Conservation (phyloP, 2,113 vertebrate genomes). For the Rhegmatorhina hoffmannsi region DNA sequence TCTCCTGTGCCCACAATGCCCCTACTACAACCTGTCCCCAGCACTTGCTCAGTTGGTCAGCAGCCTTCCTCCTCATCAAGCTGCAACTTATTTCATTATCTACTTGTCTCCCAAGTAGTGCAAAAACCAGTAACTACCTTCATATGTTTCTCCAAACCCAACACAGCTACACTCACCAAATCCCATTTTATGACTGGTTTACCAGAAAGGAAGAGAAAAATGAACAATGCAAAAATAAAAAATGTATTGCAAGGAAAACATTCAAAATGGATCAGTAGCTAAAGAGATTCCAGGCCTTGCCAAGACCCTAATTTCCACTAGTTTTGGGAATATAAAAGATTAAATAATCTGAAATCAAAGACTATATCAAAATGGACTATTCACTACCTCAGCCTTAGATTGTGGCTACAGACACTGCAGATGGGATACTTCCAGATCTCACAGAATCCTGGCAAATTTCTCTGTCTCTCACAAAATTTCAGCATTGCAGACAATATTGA, state of each 20-base stretch:
- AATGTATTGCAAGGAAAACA: neutral
- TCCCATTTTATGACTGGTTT: neutral
- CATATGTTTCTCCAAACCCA: neutral
- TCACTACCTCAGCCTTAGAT: neutral
- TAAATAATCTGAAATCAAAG: slow-evolving; percentile 15
- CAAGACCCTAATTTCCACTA: neutral
- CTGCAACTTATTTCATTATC: neutral
- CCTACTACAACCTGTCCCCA: neutral
- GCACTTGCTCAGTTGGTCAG: neutral
- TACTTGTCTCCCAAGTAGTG: neutral
- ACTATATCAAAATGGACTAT: neutral
- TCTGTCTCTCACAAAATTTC: neutral
- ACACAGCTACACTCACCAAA: neutral
- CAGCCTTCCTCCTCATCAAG: neutral
- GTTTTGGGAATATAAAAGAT: neutral
- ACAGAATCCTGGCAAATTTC: neutral
- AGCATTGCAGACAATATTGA: neutral
- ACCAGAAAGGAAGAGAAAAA: neutral
- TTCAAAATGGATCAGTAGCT: neutral
- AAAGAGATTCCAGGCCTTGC: neutral
- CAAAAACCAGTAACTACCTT: neutral
- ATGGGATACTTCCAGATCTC: neutral
- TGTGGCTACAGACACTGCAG: neutral
- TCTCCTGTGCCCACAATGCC: neutral
- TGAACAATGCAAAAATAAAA: neutral